Conservation (phyloP, 92 coral and sea anemone species). For the Phenganax subtilis region DNA sequence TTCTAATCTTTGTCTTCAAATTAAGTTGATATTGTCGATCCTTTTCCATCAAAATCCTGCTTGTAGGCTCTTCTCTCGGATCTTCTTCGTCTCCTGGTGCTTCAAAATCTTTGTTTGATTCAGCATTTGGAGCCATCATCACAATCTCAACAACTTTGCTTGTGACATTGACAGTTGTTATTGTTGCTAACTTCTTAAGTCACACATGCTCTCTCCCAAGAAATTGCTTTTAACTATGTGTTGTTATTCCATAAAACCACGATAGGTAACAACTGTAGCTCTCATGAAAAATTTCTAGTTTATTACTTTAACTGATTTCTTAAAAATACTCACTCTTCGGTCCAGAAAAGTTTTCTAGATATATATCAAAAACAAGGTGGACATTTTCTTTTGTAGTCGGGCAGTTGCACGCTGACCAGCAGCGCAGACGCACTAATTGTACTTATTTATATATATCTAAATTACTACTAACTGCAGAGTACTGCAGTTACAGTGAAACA, state of each 20-base stretch:
- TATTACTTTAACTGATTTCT: too few relatives aligned
- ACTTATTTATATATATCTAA: not conserved
- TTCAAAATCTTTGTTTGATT: not conserved
- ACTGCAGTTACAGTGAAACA: not conserved
- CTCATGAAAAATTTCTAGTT: not conserved
- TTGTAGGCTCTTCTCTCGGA: not conserved
- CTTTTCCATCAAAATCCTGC: slow-evolving; percentile 26
- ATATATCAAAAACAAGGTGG: not conserved
- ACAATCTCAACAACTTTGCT: not conserved
- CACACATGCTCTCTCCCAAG: not conserved
- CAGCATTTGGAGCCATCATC: slow-evolving; percentile 2
- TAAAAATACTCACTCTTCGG: too few relatives aligned
- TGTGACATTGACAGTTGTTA: slow-evolving; percentile 18
- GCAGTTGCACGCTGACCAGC: not conserved
- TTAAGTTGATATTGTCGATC: slow-evolving; percentile 20
- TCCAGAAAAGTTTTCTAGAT: too few relatives aligned
- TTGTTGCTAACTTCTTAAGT: not conserved
- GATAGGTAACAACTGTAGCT: not conserved
- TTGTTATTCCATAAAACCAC: too few relatives aligned
- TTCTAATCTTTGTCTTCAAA: slow-evolving; percentile 9
- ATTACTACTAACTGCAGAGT: not conserved
- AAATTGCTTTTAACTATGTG: not conserved
- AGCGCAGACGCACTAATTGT: too few relatives aligned
- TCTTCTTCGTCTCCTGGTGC: not conserved
- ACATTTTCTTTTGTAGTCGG: not conserved